Evolutionary conservation across 2,797 vertebrate species (phyloP).

Genomic region (Hyperoplus immaculatus): DNA sequence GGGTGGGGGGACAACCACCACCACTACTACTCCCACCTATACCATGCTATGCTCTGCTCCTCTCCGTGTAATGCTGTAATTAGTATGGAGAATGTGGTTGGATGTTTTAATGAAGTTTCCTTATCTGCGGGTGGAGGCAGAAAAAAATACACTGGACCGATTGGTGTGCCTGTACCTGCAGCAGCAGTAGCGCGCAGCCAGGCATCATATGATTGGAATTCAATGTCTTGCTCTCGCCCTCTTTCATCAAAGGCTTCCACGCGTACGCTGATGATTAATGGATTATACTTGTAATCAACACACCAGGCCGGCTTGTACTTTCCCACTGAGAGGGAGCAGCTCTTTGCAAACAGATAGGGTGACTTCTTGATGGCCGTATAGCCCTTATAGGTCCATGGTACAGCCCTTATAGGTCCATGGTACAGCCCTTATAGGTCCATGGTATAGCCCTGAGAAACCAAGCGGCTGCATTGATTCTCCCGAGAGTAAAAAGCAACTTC

Average conservation of each 20-base stretch:
- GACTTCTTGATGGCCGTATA: conserved; percentile 13
- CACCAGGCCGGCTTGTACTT: conserved; percentile 46
- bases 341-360: neutral
- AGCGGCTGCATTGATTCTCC: conserved; percentile 35
- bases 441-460: conserved; percentile 4
- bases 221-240: conserved; percentile 48
- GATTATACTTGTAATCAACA: conserved; percentile 70
- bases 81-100: conserved; percentile 50
- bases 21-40: neutral
- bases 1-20: conserved; percentile 5
- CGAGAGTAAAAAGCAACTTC: conserved; percentile 20
- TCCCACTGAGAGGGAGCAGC: conserved; percentile 39
- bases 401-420: too few species aligned
- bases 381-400: neutral
- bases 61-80: conserved; percentile 49
- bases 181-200: conserved; percentile 45
- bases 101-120: conserved; percentile 63
- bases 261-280: conserved; percentile 70
- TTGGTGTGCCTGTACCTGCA: conserved; percentile 2
- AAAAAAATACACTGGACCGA: conserved; percentile 18
- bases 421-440: too few species aligned
- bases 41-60: conserved; percentile 2
- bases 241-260: conserved; percentile 61
- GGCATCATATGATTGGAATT: conserved; percentile 59
- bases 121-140: conserved; percentile 54